Conservation (phyloP, 1,140 invertebrate genomes). For the Halesus radiatus region DNA sequence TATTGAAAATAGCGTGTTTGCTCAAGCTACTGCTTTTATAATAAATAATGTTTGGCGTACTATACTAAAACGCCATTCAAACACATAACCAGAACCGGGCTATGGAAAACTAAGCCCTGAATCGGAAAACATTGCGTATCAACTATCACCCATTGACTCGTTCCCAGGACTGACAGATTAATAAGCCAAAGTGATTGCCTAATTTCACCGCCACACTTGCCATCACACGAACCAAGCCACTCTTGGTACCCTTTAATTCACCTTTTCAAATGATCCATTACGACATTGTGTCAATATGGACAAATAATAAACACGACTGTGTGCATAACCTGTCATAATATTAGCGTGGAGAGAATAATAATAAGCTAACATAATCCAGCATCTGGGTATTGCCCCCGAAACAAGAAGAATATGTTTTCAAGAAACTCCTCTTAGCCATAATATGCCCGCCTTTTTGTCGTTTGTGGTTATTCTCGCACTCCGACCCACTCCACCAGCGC, state of each 20-base stretch:
- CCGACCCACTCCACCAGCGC: too few relatives aligned
- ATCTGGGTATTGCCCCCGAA: too few relatives aligned
- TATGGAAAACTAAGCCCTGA: neutral
- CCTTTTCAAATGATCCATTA: neutral
- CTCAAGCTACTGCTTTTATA: slow-evolving; percentile 41
- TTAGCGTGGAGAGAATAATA: too few relatives aligned
- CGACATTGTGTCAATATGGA: neutral
- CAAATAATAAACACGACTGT: too few relatives aligned
- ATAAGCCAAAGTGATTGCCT: neutral
- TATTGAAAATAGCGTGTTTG: slow-evolving; percentile 45
- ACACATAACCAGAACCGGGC: neutral
- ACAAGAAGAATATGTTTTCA: too few relatives aligned
- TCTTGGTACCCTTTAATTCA: too few relatives aligned
- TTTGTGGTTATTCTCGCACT: too few relatives aligned
- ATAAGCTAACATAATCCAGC: too few relatives aligned
- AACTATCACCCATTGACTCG: neutral
- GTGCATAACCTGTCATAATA: too few relatives aligned
- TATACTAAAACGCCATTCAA: neutral
- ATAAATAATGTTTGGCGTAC: slow-evolving; percentile 5
- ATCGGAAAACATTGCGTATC: slow-evolving; percentile 7
- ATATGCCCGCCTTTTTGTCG: too few relatives aligned
- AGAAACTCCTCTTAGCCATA: too few relatives aligned
- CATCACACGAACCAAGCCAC: neutral
- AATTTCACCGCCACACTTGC: neutral
- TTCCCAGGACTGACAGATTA: neutral